A percentile compares a stretch with the other conserved stretches of the same genome.
Evolutionary conservation across 1,140 invertebrate species (phyloP).

Genomic region (Lanistes nyassanus): DNA sequence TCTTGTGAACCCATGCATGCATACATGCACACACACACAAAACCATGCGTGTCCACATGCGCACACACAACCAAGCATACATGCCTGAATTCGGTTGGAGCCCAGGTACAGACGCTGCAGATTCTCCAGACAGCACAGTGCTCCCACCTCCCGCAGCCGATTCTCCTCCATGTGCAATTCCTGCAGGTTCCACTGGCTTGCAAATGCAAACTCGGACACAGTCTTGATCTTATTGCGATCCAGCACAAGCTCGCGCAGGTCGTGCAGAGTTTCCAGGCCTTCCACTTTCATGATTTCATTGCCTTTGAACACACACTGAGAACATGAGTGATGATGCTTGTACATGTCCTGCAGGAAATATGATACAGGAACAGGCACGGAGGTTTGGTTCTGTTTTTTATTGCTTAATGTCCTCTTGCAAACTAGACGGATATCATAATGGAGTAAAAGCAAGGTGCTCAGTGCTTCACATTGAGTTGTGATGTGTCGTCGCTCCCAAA

Average conservation of each 20-base stretch:
- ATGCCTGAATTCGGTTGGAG: constrained; percentile 63
- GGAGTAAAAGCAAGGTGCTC: no score
- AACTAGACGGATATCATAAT: no score
- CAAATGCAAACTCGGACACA: constrained; percentile 60
- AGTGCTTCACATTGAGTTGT: no score
- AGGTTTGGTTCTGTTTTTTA: background rate
- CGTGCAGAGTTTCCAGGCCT: constrained; percentile 62
- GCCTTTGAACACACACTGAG: constrained; percentile 38
- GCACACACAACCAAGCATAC: background rate
- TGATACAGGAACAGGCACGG: no score
- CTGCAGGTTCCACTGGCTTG: constrained; percentile 63
- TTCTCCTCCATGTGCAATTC: constrained; percentile 68
- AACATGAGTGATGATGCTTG: background rate
- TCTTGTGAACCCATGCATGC: background rate
- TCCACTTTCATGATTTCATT: constrained; percentile 66
- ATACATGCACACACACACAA: background rate
- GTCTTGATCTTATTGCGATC: constrained; percentile 66
- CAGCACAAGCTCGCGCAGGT: constrained; percentile 66
- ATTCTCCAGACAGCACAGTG: constrained; percentile 57
- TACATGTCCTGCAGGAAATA: background rate
- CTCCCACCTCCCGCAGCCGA: constrained; percentile 56
- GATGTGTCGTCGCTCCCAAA: no score
- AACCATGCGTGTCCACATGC: background rate
- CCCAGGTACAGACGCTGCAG: constrained; percentile 65
- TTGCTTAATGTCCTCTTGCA: no score